phyloP scores from a whole-genome alignment of 2,888 invertebrate genomes.

The Drosophila limbata region DNA sequence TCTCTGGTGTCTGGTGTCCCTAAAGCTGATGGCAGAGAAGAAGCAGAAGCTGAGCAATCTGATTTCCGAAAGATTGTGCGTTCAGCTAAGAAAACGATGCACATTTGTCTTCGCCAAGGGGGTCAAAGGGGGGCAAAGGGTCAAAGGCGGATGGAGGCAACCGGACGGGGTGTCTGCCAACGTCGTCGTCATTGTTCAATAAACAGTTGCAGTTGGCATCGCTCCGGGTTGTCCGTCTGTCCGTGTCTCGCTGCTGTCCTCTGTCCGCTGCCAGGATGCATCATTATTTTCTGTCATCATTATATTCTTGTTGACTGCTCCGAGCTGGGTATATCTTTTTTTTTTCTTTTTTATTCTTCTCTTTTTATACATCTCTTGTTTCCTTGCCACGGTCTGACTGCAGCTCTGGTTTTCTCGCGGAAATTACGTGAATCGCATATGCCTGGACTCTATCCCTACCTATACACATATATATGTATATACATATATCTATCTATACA shows the following conservation, averaged over 20 bases:
- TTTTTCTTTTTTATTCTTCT: conserved; percentile 12
- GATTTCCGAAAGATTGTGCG: conserved; percentile 74
- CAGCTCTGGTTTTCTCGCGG: conserved; percentile 64
- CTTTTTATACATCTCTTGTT: conserved; percentile 10
- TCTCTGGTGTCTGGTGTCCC: conserved; percentile 16
- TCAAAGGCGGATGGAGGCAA: conserved; percentile 16
- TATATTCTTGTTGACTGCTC: conserved; percentile 75
- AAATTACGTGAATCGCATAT: conserved; percentile 62
- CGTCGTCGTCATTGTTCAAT: conserved; percentile 61
- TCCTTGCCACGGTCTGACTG: conserved; percentile 53
- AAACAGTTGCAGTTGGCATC: conserved; percentile 65
- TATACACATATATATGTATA: conserved; percentile 16
- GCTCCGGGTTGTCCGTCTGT: conserved; percentile 27
- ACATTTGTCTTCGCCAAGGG: conserved; percentile 57
- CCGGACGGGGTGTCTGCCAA: conserved; percentile 39
- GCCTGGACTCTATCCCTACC: conserved; percentile 7
- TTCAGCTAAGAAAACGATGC: conserved; percentile 80
- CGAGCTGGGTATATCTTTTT: conserved; percentile 25
- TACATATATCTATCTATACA: conserved; percentile 12
- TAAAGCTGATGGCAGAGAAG: conserved; percentile 13
- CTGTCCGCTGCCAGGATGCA: conserved; percentile 71
- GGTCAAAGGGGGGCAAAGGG: background rate
- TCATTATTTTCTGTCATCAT: conserved; percentile 82
- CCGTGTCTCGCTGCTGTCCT: conserved; percentile 12
- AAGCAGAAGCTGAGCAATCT: conserved; percentile 64